Conservation (phyloP, 2,797 vertebrate genomes). For the Halcyon chelicuti region DNA sequence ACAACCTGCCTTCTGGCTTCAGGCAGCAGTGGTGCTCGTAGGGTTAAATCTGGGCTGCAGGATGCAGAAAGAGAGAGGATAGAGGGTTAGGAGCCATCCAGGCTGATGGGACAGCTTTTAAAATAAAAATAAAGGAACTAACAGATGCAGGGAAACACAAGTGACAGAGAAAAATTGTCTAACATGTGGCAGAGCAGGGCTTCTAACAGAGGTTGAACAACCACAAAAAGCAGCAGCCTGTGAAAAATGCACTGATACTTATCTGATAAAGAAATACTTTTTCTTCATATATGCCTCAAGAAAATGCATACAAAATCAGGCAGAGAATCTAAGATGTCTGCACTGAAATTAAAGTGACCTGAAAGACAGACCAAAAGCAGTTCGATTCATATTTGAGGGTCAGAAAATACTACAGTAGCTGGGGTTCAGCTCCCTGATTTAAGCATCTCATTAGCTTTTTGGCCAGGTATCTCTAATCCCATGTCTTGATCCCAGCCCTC, state of each 20-base stretch:
- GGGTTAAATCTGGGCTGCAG: not conserved
- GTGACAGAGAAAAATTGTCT: not conserved
- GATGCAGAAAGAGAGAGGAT: not conserved
- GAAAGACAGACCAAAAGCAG: not conserved
- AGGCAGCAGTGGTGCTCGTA: not conserved
- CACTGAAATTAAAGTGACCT: not conserved
- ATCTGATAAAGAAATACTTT: not conserved
- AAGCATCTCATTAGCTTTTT: not conserved
- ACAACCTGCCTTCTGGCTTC: slow-evolving; percentile 8
- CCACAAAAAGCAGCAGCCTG: not conserved
- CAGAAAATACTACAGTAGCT: not conserved
- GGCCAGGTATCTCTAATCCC: not conserved
- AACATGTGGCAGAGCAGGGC: not conserved
- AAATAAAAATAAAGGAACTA: slow-evolving; percentile 37
- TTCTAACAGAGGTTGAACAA: not conserved
- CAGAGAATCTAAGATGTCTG: not conserved
- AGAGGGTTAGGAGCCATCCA: not conserved
- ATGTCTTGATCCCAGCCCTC: not conserved
- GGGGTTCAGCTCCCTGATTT: not conserved
- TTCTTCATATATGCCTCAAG: not conserved
- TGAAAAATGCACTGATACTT: not conserved
- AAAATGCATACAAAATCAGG: not conserved
- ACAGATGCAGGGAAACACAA: not conserved
- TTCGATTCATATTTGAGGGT: not conserved
- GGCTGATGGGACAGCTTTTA: not conserved